Evolutionary conservation across 2,113 vertebrate species (phyloP).

Genomic region (Anas platyrhynchos): DNA sequence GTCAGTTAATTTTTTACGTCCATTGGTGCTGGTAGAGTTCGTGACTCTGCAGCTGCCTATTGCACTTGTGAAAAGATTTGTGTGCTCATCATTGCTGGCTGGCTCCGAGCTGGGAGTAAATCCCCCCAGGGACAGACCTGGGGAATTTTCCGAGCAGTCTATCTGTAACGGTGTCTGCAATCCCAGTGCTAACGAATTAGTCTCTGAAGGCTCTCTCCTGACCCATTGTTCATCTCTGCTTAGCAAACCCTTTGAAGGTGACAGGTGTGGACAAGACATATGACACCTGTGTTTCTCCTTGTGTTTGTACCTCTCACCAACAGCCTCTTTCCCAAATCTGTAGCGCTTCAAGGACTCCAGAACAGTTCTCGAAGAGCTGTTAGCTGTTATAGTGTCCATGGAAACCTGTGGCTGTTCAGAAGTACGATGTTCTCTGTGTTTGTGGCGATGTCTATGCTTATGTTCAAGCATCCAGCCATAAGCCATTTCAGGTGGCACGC

Average conservation of each 20-base stretch:
- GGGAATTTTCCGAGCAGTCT: constrained; percentile 76
- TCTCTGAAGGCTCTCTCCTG: constrained; percentile 77
- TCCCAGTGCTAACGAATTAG: constrained; percentile 69
- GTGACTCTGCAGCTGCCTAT: constrained; percentile 82
- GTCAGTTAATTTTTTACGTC: constrained; percentile 77
- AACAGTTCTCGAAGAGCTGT: constrained; percentile 80
- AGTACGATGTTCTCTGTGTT: constrained; percentile 89
- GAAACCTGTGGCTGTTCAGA: constrained; percentile 77
- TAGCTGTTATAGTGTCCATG: constrained; percentile 69
- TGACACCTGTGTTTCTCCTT: constrained; percentile 85
- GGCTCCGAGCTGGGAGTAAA: constrained; percentile 80
- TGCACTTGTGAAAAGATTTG: constrained; percentile 92
- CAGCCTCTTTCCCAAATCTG: constrained; percentile 87
- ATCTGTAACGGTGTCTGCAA: constrained; percentile 82
- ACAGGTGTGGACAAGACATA: constrained; percentile 79
- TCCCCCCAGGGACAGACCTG: constrained; percentile 74
- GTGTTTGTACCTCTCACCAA: constrained; percentile 84
- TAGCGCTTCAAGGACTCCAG: constrained; percentile 92
- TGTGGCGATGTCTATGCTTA: constrained; percentile 96
- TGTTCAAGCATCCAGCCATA: constrained; percentile 93
- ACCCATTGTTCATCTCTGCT: constrained; percentile 82
- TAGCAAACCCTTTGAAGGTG: constrained; percentile 77
- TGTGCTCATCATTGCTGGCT: constrained; percentile 80
- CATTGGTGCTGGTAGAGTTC: constrained; percentile 44
- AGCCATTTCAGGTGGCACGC: constrained; percentile 84